A percentile compares a stretch with the other conserved stretches of the same genome.
Evolutionary conservation across 2,113 vertebrate genomes (phyloP).

Genomic region (Scopus umbretta): DNA sequence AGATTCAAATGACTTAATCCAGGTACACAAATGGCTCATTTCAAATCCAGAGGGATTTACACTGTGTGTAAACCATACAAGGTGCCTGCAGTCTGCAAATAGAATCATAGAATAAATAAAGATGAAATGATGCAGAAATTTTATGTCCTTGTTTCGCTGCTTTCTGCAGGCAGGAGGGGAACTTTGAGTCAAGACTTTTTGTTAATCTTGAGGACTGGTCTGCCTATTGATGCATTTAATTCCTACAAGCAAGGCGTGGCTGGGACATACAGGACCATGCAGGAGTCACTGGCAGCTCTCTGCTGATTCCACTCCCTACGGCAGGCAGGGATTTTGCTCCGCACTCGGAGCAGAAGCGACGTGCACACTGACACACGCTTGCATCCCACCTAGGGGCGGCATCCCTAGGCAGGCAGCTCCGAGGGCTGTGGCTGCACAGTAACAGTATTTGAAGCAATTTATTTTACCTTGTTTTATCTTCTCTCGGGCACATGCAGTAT

Average conservation of each 20-base stretch:
- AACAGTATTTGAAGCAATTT: neutral
- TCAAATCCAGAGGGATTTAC: neutral
- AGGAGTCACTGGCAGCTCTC: neutral
- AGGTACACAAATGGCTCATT: neutral
- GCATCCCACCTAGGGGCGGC: no score
- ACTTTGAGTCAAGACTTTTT: neutral
- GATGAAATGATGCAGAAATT: no score
- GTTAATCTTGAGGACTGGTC: neutral
- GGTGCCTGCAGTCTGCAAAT: neutral
- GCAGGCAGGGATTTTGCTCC: neutral
- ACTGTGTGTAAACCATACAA: neutral
- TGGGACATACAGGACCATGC: neutral
- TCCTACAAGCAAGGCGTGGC: neutral
- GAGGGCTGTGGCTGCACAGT: neutral
- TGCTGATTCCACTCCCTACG: neutral
- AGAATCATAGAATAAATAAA: no score
- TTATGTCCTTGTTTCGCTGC: neutral
- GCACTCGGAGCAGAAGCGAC: rapidly evolving
- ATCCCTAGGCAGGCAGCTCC: neutral
- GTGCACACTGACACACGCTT: neutral
- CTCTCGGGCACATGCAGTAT: neutral
- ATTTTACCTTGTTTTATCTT: neutral
- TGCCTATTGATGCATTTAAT: neutral
- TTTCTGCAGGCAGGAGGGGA: neutral
- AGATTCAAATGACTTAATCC: neutral